phyloP scores from a whole-genome alignment of 2,113 vertebrate species.

The Ariopsis seemanni region DNA sequence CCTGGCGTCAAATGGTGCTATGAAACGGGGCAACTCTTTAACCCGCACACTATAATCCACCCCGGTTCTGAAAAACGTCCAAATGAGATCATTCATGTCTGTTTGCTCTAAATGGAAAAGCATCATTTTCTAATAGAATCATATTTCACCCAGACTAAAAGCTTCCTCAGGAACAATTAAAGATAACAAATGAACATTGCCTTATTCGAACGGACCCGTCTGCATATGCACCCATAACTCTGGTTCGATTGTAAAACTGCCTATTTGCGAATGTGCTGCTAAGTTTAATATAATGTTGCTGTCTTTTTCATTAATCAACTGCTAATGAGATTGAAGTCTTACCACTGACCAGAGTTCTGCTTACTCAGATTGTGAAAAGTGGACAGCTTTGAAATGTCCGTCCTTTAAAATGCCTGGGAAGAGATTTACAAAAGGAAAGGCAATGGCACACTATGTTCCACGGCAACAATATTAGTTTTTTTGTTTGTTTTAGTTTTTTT shows the following conservation, averaged over 20 bases:
- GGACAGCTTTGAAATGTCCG: background rate
- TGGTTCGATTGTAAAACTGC: constrained; percentile 75
- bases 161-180: constrained; percentile 77
- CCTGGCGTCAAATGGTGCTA: constrained; percentile 46
- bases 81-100: constrained; percentile 58
- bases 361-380: constrained; percentile 46
- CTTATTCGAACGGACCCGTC: constrained; percentile 66
- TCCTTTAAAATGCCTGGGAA: background rate
- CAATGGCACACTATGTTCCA: background rate
- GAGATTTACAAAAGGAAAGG: background rate
- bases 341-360: constrained; percentile 64
- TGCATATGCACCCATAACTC: constrained; percentile 70
- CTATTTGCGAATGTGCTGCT: constrained; percentile 67
- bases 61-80: constrained; percentile 57
- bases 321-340: constrained; percentile 71
- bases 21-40: constrained; percentile 37
- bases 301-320: constrained; percentile 72
- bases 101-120: constrained; percentile 58
- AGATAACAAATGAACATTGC: constrained; percentile 73
- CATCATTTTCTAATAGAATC: constrained; percentile 68
- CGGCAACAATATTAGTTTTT: background rate
- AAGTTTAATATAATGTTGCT: constrained; percentile 68
- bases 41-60: constrained; percentile 46
- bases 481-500: too few relatives aligned
- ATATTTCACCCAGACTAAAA: constrained; percentile 72